Percentiles rank a stretch among this genome's conserved stretches.
Evolutionary conservation across 2,797 vertebrate genomes (phyloP).

Genomic region (Thunnus albacares): DNA sequence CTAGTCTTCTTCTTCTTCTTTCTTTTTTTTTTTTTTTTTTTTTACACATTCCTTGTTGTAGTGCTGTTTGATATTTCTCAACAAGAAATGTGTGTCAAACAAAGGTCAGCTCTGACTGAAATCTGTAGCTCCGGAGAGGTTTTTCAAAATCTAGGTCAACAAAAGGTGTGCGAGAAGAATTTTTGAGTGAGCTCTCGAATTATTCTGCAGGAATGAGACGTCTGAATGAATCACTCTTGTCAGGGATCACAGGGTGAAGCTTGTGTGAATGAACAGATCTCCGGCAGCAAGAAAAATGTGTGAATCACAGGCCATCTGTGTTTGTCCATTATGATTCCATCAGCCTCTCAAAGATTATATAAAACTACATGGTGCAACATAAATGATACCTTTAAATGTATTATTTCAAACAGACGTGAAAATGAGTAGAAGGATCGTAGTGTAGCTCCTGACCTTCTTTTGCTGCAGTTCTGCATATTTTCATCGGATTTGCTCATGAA

Average conservation of each 20-base stretch:
- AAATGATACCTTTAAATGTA: background rate
- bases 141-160: constrained; percentile 28
- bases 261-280: constrained; percentile 17
- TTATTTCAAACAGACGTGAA: background rate
- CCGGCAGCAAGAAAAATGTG: constrained; percentile 1
- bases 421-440: background rate
- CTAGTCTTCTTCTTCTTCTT: background rate
- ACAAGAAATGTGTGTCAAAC: background rate
- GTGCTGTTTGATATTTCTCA: constrained; percentile 2
- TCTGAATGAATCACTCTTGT: constrained; percentile 7
- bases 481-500: background rate
- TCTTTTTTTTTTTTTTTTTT: too few relatives aligned
- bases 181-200: background rate
- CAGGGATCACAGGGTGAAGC: constrained; percentile 17
- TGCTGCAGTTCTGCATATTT: background rate
- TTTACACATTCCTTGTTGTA: background rate
- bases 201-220: background rate
- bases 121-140: background rate
- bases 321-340: background rate
- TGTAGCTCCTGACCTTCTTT: background rate
- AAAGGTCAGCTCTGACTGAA: background rate
- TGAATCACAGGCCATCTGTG: constrained; percentile 13
- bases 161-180: constrained; percentile 22
- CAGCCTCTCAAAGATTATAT: background rate
- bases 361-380: background rate